A percentile compares a stretch with the other conserved stretches of the same genome.
Conservation (phyloP, 1,140 invertebrate species). For the Lasioglossum albipes region DNA sequence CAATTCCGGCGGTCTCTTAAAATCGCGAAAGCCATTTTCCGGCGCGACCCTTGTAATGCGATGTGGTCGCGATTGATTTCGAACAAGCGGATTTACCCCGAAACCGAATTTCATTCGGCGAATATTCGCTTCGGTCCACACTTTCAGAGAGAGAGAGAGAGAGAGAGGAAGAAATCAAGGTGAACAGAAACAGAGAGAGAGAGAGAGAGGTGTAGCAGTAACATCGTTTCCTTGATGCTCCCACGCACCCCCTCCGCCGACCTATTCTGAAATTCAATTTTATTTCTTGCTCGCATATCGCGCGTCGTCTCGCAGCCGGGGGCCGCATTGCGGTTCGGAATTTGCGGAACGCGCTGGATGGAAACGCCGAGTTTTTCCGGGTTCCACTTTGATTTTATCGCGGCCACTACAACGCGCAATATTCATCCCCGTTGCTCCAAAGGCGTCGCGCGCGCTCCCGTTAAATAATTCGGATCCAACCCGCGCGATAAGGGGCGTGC, state of each 20-base stretch:
- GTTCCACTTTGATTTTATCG: conserved; percentile 59
- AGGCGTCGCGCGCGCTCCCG: background rate
- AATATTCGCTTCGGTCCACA: conserved; percentile 9
- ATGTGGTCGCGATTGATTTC: conserved; percentile 41
- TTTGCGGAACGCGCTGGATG: conserved; percentile 60
- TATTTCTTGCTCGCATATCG: conserved; percentile 64
- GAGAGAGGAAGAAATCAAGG: background rate
- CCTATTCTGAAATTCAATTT: conserved; percentile 49
- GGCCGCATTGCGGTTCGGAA: conserved; percentile 46
- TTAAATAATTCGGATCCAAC: conserved; percentile 32
- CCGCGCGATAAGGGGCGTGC: background rate
- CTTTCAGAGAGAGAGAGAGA: background rate
- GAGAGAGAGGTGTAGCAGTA: background rate
- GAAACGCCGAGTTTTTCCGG: conserved; percentile 59
- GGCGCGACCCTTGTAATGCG: conserved; percentile 20
- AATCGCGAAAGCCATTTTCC: conserved; percentile 35
- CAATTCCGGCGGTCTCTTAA: conserved; percentile 30
- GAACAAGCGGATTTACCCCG: conserved; percentile 39
- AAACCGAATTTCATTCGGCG: conserved; percentile 37
- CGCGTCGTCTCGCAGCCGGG: conserved; percentile 40
- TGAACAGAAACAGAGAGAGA: background rate
- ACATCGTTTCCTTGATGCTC: conserved; percentile 39
- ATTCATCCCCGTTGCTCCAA: conserved; percentile 37
- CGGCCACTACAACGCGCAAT: conserved; percentile 51
- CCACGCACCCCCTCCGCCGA: background rate